Percentiles rank a stretch among this genome's conserved stretches.
phyloP scores from a whole-genome alignment of 2,113 vertebrate genomes.

The Hirundichthys speculiger region DNA sequence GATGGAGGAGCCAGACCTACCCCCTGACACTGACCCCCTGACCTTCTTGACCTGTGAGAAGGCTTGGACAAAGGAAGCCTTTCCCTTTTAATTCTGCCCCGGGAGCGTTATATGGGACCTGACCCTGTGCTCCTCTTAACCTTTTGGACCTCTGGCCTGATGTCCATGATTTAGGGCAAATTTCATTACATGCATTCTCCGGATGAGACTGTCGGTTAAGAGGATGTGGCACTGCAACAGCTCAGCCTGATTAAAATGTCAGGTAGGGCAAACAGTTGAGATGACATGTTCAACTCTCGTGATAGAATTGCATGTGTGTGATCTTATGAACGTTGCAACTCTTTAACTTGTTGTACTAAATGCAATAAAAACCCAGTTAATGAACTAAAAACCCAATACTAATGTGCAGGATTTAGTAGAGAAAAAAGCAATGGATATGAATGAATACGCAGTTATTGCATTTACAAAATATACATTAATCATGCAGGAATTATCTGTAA shows the following conservation, averaged over 20 bases:
- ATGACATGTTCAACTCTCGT: slow-evolving; percentile 42
- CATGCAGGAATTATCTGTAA: slow-evolving; percentile 38
- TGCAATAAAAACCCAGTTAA: slow-evolving; percentile 1
- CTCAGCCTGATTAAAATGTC: slow-evolving; percentile 76
- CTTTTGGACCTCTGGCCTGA: slow-evolving; percentile 78
- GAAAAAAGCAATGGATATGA: too few relatives aligned
- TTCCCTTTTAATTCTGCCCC: slow-evolving; percentile 82
- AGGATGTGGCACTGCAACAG: slow-evolving; percentile 71
- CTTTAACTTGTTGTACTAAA: slow-evolving; percentile 9
- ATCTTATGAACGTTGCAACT: slow-evolving; percentile 10
- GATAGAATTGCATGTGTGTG: slow-evolving; percentile 25
- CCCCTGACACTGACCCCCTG: slow-evolving; percentile 81
- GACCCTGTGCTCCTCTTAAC: slow-evolving; percentile 80
- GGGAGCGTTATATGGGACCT: slow-evolving; percentile 76
- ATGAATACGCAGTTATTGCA: slow-evolving; percentile 22
- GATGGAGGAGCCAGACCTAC: slow-evolving; percentile 62
- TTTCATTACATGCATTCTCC: slow-evolving; percentile 83
- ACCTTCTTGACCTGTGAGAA: slow-evolving; percentile 79
- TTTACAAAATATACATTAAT: slow-evolving; percentile 38
- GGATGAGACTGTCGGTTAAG: slow-evolving; percentile 73
- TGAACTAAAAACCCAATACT: not conserved
- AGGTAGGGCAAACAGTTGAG: slow-evolving; percentile 53
- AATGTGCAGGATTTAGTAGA: not conserved
- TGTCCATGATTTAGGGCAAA: slow-evolving; percentile 81
- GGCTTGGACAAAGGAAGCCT: slow-evolving; percentile 80